These are phyloP conservation scores for Neofelis nebulosa DNA, from an alignment of 2,113 vertebrate species.

Conservation along the genomic window DNA sequence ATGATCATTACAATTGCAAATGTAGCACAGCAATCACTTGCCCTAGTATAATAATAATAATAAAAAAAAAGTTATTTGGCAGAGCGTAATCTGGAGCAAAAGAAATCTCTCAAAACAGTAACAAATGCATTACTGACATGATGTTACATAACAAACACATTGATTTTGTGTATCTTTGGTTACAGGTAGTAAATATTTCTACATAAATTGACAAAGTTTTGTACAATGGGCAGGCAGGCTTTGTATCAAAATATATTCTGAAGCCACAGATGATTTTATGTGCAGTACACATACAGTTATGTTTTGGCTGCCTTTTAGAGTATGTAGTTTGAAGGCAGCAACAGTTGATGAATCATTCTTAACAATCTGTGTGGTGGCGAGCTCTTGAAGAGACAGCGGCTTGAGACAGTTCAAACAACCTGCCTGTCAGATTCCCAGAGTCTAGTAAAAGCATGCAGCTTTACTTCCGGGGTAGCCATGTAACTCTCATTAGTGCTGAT, in stretches of 20 bases:
- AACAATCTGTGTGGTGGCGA: constrained; percentile 34
- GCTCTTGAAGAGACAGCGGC: background rate
- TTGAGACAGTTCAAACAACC: background rate
- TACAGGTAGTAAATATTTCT: constrained; percentile 71
- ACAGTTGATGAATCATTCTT: constrained; percentile 40
- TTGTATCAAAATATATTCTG: constrained; percentile 45
- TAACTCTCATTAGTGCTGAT: background rate
- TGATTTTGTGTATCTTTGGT: constrained; percentile 55
- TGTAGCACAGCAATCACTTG: constrained; percentile 26
- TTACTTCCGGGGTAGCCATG: background rate
- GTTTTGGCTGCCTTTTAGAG: constrained; percentile 55
- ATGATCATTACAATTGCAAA: constrained; percentile 64
- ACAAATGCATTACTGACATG: background rate
- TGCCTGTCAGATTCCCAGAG: background rate
- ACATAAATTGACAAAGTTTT: constrained; percentile 49
- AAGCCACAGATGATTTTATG: constrained; percentile 59
- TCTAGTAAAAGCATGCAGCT: background rate
- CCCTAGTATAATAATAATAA: background rate
- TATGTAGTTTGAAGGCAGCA: constrained; percentile 35
- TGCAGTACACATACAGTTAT: constrained; percentile 39
- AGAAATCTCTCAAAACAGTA: constrained; percentile 54
- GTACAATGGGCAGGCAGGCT: constrained; percentile 25
- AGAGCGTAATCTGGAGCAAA: constrained; percentile 38
- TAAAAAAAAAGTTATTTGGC: background rate
- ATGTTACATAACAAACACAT: constrained; percentile 42